Evolutionary conservation across 2,113 vertebrate genomes (phyloP).

Genomic region (Mionectes macconnelli): DNA sequence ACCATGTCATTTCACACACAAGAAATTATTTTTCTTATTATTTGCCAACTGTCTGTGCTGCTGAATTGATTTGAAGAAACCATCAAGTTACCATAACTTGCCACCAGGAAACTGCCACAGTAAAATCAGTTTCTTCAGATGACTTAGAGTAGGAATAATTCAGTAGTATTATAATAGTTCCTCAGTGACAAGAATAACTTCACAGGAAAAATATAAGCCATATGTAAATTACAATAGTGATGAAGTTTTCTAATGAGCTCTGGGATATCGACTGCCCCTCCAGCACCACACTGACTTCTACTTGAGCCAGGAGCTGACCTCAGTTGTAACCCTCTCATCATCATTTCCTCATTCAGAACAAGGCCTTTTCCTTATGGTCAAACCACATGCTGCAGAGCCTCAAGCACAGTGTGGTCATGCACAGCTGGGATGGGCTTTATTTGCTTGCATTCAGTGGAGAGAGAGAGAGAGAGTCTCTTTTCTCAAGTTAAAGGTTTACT

Average conservation of each 20-base stretch:
- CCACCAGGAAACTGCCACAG: neutral
- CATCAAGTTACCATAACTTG: neutral
- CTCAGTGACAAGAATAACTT: neutral
- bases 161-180: neutral
- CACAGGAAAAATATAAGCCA: neutral
- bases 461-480: neutral
- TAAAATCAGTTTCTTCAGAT: neutral
- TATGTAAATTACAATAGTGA: neutral
- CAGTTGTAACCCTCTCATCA: rapidly evolving
- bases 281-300: neutral
- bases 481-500: neutral
- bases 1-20: neutral
- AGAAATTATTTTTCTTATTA: neutral
- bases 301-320: neutral
- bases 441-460: neutral
- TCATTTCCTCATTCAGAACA: neutral
- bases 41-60: neutral
- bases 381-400: neutral
- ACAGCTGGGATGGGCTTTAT: neutral
- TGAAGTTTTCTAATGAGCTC: neutral
- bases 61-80: neutral
- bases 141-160: neutral
- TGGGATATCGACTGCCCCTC: rapidly evolving
- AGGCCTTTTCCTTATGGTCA: neutral
- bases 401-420: neutral